A percentile compares a stretch with the other conserved stretches of the same genome.
Conservation (phyloP, 2,888 invertebrate species). For the Eristalis pertinax region DNA sequence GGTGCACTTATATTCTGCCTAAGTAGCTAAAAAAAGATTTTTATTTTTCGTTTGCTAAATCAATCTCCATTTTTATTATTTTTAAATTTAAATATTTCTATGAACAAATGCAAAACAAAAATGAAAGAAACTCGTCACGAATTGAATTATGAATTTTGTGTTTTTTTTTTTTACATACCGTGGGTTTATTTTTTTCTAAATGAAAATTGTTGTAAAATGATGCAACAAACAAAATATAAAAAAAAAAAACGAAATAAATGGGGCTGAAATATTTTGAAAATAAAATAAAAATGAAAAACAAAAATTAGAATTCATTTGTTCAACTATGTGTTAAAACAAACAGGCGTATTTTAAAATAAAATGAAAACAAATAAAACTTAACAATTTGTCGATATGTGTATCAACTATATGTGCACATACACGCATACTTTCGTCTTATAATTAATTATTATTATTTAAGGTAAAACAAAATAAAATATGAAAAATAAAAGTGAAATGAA, state of each 20-base stretch:
- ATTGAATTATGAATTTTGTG: slow-evolving; percentile 6
- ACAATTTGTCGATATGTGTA: slow-evolving; percentile 58
- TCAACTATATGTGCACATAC: slow-evolving; percentile 32
- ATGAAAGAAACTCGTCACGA: background rate
- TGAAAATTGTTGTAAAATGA: slow-evolving; percentile 13
- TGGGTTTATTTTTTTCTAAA: slow-evolving; percentile 13
- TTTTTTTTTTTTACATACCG: background rate
- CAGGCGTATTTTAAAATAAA: slow-evolving; percentile 29
- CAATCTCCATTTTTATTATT: background rate
- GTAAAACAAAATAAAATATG: slow-evolving; percentile 21
- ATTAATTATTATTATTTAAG: slow-evolving; percentile 63
- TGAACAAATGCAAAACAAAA: background rate
- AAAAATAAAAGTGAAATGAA: background rate
- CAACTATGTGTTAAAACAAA: slow-evolving; percentile 15
- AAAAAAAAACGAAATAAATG: slow-evolving; percentile 25
- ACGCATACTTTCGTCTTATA: slow-evolving; percentile 64
- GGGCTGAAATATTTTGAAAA: slow-evolving; percentile 20
- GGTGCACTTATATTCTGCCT: background rate
- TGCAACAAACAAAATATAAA: slow-evolving; percentile 27
- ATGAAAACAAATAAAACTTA: background rate
- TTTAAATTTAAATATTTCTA: background rate
- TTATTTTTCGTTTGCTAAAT: background rate
- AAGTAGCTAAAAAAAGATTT: background rate
- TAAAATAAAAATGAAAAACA: slow-evolving; percentile 1
- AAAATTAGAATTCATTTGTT: slow-evolving; percentile 2